Base-by-base conservation (phyloP, 2,888 invertebrate genomes). In the Eumacrocentrus americanus region DNA sequence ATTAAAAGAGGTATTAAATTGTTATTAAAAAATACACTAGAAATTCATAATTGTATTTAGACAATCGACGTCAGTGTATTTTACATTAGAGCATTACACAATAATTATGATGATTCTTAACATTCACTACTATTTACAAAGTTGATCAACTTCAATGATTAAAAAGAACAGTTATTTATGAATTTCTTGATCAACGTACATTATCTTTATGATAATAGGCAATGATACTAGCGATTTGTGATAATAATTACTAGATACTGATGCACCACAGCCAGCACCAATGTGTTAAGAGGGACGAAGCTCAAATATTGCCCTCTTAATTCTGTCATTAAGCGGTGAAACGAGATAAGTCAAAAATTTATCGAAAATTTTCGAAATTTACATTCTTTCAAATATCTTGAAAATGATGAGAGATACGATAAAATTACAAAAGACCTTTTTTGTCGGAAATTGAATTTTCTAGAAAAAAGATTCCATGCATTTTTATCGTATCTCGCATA, bases 231-330 rank as follows among this genome's bases (percentile, higher is more conserved):
- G 18, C 16, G 2, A 20, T 22, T 20, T 12, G 5, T 46, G 4
- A 25, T 12, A 25, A 46, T 46, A 23, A 25, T 9, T 44, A 9
- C 18, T 22, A 20, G 2, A 12, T 12, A n/a, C 23, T 54, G 58
- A 63, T 63, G 65, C 65, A 63, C 65, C 63, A 65, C 54, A 63
- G 58, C 61, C 63, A 65, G 65, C 65, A 65, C 65, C 65, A 65
- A 61, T 61, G 51, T 38, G 57, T 57, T 61, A 20, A 63, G 47
- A 54, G 52, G 53, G 51, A 6, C 22, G 23, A 18, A 6, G 16
- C 44, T 44, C 18, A 44, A 11, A 16, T n/a, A 9, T 20, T 44
- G 22, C 16, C n/a, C 29, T 29, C 29, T 29, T 29, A 29, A 29
- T n/a, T n/a, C n/a, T n/a, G n/a, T n/a, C n/a, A n/a, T n/a, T n/a